Percentiles rank a stretch among this genome's conserved stretches.
Conservation (phyloP, 92 coral and sea anemone genomes). For the Zoanthus sansibaricus region DNA sequence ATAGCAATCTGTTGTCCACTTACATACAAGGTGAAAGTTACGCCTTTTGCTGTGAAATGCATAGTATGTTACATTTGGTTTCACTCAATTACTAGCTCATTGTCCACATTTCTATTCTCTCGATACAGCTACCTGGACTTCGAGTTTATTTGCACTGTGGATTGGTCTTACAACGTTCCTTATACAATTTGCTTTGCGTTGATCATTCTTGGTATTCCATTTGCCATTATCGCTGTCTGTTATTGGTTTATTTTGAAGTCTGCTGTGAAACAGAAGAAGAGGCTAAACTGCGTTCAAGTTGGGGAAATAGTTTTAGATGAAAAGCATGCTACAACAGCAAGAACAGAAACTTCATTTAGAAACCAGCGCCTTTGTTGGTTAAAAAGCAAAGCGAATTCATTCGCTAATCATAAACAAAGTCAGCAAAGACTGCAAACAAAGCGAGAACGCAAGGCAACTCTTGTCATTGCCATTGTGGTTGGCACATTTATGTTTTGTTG, state of each 20-base stretch:
- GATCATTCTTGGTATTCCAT: constrained; percentile 68
- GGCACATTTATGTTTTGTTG: constrained; percentile 83
- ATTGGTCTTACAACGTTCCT: constrained; percentile 69
- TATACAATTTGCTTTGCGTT: constrained; percentile 71
- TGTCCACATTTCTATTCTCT: constrained; percentile 74
- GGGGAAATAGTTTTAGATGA: constrained; percentile 66
- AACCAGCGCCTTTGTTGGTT: no score
- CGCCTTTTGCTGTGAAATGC: constrained; percentile 62
- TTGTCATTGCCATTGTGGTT: constrained; percentile 75
- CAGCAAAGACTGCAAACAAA: constrained; percentile 41
- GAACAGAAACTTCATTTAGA: neutral
- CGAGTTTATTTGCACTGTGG: constrained; percentile 81
- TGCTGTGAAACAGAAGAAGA: constrained; percentile 74
- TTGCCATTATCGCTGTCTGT: constrained; percentile 59
- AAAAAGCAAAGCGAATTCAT: neutral
- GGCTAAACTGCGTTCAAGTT: constrained; percentile 64
- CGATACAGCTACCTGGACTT: constrained; percentile 66
- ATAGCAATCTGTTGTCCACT: constrained; percentile 79
- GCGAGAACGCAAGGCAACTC: constrained; percentile 81
- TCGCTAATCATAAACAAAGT: neutral
- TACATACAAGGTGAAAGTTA: constrained; percentile 65
- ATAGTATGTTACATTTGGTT: constrained; percentile 76
- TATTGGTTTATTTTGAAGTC: constrained; percentile 67
- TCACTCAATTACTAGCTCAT: constrained; percentile 61
- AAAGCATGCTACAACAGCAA: neutral